Conservation (phyloP, 2,888 invertebrate genomes). For the Troglohyphantes excavatus region DNA sequence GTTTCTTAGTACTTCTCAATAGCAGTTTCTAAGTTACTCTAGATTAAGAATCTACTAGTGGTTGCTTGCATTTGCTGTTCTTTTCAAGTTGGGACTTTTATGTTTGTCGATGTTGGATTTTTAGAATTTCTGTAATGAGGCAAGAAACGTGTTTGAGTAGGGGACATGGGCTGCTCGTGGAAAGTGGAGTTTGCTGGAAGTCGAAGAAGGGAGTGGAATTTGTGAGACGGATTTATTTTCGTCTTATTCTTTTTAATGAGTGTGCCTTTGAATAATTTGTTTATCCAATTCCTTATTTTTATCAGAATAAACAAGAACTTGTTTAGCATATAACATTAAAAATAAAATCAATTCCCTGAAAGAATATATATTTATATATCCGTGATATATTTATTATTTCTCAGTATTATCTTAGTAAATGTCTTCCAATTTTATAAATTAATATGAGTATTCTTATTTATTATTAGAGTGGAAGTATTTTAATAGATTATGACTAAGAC, state of each 20-base stretch:
- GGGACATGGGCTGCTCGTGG: not conserved
- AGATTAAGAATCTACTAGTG: slow-evolving; percentile 57
- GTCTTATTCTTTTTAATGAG: not conserved
- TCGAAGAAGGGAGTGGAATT: not conserved
- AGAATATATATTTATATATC: too few species aligned
- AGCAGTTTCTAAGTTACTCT: slow-evolving; percentile 42
- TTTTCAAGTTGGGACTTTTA: slow-evolving; percentile 23
- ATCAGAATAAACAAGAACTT: too few species aligned
- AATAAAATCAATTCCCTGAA: too few species aligned
- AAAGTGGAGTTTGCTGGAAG: not conserved
- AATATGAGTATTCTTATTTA: too few species aligned
- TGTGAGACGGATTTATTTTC: not conserved
- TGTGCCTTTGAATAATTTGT: too few species aligned
- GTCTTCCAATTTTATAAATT: too few species aligned
- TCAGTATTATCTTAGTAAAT: too few species aligned
- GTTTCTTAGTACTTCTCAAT: slow-evolving; percentile 43
- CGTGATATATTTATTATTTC: too few species aligned
- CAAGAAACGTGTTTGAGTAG: not conserved
- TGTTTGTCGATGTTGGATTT: slow-evolving; percentile 4
- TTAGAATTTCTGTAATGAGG: slow-evolving; percentile 34
- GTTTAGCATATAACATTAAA: too few species aligned
- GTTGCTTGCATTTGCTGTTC: slow-evolving; percentile 36
- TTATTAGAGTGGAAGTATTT: too few species aligned
- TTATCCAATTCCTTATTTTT: too few species aligned
- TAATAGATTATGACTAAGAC: too few species aligned